Conservation (phyloP, 2,888 invertebrate genomes). For the Metalampra italica region DNA sequence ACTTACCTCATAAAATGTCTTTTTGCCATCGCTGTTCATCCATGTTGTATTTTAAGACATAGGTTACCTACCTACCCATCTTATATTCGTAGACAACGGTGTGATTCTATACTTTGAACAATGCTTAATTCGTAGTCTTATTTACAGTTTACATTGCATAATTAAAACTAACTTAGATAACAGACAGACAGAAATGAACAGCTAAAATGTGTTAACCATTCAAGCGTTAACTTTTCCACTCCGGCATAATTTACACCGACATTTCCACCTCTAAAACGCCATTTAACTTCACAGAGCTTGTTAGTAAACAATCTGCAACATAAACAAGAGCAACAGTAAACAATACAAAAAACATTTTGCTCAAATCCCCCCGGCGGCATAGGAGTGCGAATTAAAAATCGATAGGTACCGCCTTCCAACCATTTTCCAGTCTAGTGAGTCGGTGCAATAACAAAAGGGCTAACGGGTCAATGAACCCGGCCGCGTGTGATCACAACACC, state of each 20-base stretch:
- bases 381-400: conserved; percentile 52
- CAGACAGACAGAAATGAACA: background rate
- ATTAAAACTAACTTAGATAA: too few species aligned
- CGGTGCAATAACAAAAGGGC: conserved; percentile 43
- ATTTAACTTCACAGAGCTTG: background rate
- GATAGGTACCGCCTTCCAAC: conserved; percentile 43
- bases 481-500: background rate
- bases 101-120: too few species aligned
- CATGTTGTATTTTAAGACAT: too few species aligned
- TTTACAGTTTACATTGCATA: too few species aligned
- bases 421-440: conserved; percentile 58
- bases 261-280: background rate
- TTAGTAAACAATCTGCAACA: background rate
- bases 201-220: background rate
- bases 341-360: background rate
- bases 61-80: too few species aligned
- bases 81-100: too few species aligned
- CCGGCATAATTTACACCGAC: background rate
- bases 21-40: too few species aligned
- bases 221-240: background rate
- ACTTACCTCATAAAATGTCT: too few species aligned
- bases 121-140: too few species aligned
- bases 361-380: conserved; percentile 11
- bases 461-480: conserved; percentile 36
- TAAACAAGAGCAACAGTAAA: background rate